Evolutionary conservation across 2,797 vertebrate species (phyloP).

Genomic region (Rhabdomys pumilio): DNA sequence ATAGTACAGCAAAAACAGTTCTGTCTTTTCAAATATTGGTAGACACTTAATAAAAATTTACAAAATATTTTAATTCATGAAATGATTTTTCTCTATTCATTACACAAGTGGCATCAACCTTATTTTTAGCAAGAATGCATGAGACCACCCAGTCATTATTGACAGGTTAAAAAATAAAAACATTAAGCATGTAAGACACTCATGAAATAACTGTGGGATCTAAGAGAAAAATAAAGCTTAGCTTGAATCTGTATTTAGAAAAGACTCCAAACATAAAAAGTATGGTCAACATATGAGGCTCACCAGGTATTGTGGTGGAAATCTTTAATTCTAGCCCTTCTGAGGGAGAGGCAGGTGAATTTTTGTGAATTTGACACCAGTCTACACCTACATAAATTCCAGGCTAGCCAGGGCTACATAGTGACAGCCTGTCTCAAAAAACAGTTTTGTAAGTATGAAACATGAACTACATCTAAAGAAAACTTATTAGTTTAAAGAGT

Average conservation of each 20-base stretch:
- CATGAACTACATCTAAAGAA: neutral
- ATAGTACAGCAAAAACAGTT: neutral
- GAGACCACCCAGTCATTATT: neutral
- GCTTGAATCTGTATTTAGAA: constrained; percentile 30
- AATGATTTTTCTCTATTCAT: neutral
- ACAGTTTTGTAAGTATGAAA: neutral
- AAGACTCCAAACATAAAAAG: constrained; percentile 5
- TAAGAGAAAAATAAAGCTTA: constrained; percentile 50
- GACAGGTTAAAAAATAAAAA: neutral
- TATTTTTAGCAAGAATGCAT: constrained; percentile 14
- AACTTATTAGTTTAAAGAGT: constrained; percentile 15
- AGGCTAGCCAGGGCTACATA: neutral
- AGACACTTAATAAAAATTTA: neutral
- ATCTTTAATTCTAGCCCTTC: neutral
- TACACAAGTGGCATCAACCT: constrained; percentile 15
- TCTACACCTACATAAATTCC: neutral
- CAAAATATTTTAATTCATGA: constrained; percentile 36
- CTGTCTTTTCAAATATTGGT: neutral
- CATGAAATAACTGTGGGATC: neutral
- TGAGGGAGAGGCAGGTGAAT: neutral
- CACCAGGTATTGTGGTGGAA: neutral
- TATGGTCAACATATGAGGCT: constrained; percentile 5
- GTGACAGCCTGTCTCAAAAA: neutral
- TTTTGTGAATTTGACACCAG: neutral
- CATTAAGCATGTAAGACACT: neutral